Conservation (phyloP, 2,797 vertebrate genomes). For the Dipus sagitta region DNA sequence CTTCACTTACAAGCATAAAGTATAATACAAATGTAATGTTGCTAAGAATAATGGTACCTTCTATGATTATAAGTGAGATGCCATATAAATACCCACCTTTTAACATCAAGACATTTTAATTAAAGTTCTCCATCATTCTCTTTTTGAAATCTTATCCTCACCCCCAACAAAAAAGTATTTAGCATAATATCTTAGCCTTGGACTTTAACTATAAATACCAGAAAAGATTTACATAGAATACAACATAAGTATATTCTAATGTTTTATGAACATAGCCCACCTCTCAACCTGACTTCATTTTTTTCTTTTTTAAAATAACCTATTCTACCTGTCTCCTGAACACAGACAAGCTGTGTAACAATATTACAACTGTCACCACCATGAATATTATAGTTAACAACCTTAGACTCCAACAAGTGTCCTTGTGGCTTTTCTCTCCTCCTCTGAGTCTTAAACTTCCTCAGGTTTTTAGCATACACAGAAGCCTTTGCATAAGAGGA, state of each 20-base stretch:
- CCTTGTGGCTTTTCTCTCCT: not conserved
- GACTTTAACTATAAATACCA: conserved; percentile 68
- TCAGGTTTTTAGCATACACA: conserved; percentile 38
- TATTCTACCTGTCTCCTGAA: conserved; percentile 68
- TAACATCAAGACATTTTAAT: conserved; percentile 78
- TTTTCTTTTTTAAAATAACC: conserved; percentile 73
- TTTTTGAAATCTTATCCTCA: conserved; percentile 31
- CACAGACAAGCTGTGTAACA: conserved; percentile 78
- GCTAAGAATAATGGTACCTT: conserved; percentile 61
- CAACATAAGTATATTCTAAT: conserved; percentile 48
- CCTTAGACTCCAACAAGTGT: conserved; percentile 64
- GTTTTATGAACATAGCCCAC: conserved; percentile 57
- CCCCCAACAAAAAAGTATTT: not conserved
- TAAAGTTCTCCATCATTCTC: conserved; percentile 73
- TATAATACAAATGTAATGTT: conserved; percentile 51
- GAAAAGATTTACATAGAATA: conserved; percentile 54
- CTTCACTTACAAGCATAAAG: conserved; percentile 47
- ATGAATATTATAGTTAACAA: conserved; percentile 77
- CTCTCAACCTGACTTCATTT: conserved; percentile 64
- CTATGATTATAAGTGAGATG: conserved; percentile 74
- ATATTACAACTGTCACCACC: conserved; percentile 75
- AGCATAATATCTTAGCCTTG: conserved; percentile 33
- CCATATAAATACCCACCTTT: conserved; percentile 72
- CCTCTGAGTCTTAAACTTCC: conserved; percentile 24
- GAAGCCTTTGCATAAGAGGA: not conserved